Evolutionary conservation across 2,113 vertebrate genomes (phyloP).

Genomic region (crab-eating macaque (Macaca fascicularis)): T2T-MFA8v1.1 NC_088384.1:28789501-28790000

Average conservation of each 20-base stretch:
- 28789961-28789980: background rate
- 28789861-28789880: background rate
- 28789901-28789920: background rate
- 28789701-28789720: accelerated
- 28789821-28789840: slow-evolving; percentile 95
- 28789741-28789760: slow-evolving; percentile 62
- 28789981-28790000: background rate
- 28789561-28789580: slow-evolving; percentile 95
- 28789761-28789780: slow-evolving; percentile 94
- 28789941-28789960: background rate
- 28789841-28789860: slow-evolving; percentile 90
- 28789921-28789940: background rate
- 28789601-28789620: slow-evolving; percentile 91
- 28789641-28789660: slow-evolving; percentile 96
- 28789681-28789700: accelerated
- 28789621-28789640: slow-evolving; percentile 88
- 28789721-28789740: accelerated
- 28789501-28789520: slow-evolving; percentile 97
- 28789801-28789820: slow-evolving; percentile 96
- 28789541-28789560: slow-evolving; percentile 91
- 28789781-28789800: slow-evolving; percentile 94
- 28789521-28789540: slow-evolving; percentile 90
- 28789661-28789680: slow-evolving; percentile 85
- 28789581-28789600: slow-evolving; percentile 94
- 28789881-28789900: background rate